Conservation (phyloP, 2,888 invertebrate species). For the Mylabris sibirica region DNA sequence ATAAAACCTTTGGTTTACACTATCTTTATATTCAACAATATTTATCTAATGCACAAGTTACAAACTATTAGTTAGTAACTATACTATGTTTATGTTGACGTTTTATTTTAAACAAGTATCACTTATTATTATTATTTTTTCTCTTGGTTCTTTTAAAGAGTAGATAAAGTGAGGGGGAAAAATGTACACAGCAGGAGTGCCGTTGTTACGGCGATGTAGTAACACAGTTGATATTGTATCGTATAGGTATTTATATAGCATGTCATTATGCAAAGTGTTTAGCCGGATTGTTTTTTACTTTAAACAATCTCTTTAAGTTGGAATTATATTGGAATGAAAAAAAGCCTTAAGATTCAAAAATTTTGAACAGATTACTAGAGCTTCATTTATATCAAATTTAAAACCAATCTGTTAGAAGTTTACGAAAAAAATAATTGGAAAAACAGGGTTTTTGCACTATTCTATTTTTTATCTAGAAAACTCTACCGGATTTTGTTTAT, state of each 20-base stretch:
- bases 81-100: constrained; percentile 23
- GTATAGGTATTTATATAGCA: constrained; percentile 4
- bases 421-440: too few relatives aligned
- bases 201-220: neutral
- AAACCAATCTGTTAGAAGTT: too few relatives aligned
- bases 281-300: constrained; percentile 20
- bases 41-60: constrained; percentile 29
- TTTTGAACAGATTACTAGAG: too few relatives aligned
- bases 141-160: neutral
- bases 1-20: constrained; percentile 29
- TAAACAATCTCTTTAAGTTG: constrained; percentile 1
- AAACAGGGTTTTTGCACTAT: too few relatives aligned
- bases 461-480: too few relatives aligned
- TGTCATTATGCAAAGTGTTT: constrained; percentile 28
- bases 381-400: too few relatives aligned
- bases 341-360: too few relatives aligned
- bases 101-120: constrained; percentile 14
- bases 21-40: constrained; percentile 25
- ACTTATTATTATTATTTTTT: neutral
- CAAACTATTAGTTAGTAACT: constrained; percentile 19
- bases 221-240: neutral
- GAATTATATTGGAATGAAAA: too few relatives aligned
- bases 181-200: neutral
- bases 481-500: too few relatives aligned
- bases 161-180: constrained; percentile 22